Base-by-base conservation (phyloP, 2,888 invertebrate genomes). In the Hypercompe scribonia region DNA sequence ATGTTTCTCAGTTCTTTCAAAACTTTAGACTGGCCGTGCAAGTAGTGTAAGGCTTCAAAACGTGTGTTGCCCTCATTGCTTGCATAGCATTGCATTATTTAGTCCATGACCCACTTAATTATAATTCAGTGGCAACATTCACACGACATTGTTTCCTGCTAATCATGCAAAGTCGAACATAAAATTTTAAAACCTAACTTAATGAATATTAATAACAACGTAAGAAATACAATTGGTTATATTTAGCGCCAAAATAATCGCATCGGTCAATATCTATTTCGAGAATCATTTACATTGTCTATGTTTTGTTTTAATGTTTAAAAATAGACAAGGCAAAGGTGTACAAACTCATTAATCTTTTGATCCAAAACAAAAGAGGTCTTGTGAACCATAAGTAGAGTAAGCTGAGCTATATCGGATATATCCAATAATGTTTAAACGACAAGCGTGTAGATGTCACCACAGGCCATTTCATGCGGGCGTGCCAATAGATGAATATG, bases 351-450 rank as follows among this genome's bases (percentile, higher is more conserved):
- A 39, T 3, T 24, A 46, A 65, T 66, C 33, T 21, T 39, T 66
- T 31, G 66, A 68, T 8, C 8, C 21, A 36, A 50, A 70, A 64
- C 64, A 70, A 64, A 69, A 70, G 70, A 8, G 31, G 24, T 33
- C 31, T 18, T 61, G 36, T 42, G 33, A n/a, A 15, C 36, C 24
- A 4, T 34, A 33, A 24, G 31, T 46, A 24, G 15, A 33, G 70
- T 70, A 70, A 70, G 33, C 28, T 36, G 64, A 70, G 24, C 63
- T n/a, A 46, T 24, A 50, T 70, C 34, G 64, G 70, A 64, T 64
- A 65, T 65, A 65, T 33, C 50, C 42, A 31, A 34, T 28, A 64
- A 24, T 70, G 69, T 70, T 70, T 69, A 34, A 31, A 31, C n/a
- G 63, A 34, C 24, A n/a, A 46, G 18, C 24, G 18, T 31, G 10